phyloP scores from a whole-genome alignment of 2,797 vertebrate species.

The Staurois parvus region DNA sequence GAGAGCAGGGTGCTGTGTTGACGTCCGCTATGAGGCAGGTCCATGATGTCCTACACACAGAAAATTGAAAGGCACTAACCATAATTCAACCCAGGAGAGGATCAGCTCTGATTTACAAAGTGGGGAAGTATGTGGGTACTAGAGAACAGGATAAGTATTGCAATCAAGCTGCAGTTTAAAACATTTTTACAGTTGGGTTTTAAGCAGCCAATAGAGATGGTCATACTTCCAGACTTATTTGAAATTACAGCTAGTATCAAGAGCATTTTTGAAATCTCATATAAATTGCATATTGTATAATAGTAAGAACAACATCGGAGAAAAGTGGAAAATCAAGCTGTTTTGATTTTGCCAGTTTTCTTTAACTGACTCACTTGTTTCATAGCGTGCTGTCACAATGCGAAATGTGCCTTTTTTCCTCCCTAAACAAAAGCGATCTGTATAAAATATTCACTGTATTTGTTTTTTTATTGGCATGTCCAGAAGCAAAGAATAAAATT shows the following conservation, averaged over 20 bases:
- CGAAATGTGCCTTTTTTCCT: not conserved
- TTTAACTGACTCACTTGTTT: not conserved
- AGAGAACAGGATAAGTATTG: not conserved
- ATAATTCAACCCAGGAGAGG: not conserved
- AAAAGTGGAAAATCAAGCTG: not conserved
- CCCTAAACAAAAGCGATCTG: slow-evolving; percentile 4
- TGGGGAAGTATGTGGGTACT: too few species aligned
- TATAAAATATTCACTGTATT: slow-evolving; percentile 42
- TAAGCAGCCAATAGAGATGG: not conserved
- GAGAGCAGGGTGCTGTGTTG: too few species aligned
- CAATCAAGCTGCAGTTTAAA: too few species aligned
- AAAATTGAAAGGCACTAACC: too few species aligned
- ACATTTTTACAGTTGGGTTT: not conserved
- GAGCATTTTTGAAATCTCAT: not conserved
- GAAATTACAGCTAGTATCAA: not conserved
- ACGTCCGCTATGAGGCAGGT: too few species aligned
- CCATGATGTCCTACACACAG: too few species aligned
- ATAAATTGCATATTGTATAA: too few species aligned
- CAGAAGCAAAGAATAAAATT: slow-evolving; percentile 28
- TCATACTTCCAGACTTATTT: not conserved
- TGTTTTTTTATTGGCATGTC: slow-evolving; percentile 44
- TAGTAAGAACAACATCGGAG: too few species aligned
- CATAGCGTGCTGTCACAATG: not conserved
- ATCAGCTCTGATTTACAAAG: too few species aligned
- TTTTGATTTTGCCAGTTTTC: not conserved